Base-by-base conservation (phyloP, 2,113 vertebrate species). In the Myrmecophaga tridactyla region DNA sequence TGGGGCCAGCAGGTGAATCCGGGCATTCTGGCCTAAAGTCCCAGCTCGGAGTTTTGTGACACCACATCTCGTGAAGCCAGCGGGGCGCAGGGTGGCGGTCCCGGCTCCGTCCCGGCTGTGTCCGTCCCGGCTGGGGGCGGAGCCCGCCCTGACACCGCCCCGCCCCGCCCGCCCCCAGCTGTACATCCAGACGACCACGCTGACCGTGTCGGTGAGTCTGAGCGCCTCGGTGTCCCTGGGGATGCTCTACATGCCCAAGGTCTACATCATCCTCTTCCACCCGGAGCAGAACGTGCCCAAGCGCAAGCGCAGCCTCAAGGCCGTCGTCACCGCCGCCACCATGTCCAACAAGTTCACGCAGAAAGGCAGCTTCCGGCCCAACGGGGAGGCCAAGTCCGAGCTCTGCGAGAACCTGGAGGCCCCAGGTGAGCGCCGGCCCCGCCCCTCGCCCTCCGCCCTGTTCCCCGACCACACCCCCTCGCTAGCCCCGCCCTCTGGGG, bases 281-380 rank as follows among this genome's bases (percentile, higher is more conserved):
- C 99, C 99, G 25, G 99, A 99, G 98, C 99, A 99, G 98, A 99
- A 99, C 51, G 99, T 99, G 88, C 99, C 99, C 97, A 99, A 99
- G 97, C 99, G 99, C 97, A 99, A 99, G 98, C 99, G 99, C 92
- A 99, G 99, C 97, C 99, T 99, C 97, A 99, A 99, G 97, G 99
- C 99, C 0, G 99, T 99, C 92, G 99, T 99, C 98, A 99, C 99
- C 0, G 99, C 99, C 0, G 99, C 99, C 96, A 99, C 99, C 96
- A 99, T 99, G 99, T 99, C 99, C 98, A 99, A 99, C 98, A 99
- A 99, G 98, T 99, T 99, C 98, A 99, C 99, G 31, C 99, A 99
- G 97, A 99, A 99, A 96, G 99, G 99, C 86, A 97, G 98, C 93
- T 98, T 99, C 97, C 98, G 99, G 89, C 99, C 99, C 97, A 99